Base-by-base conservation (phyloP, 2,113 vertebrate species). In the Pelecanus crispus region DNA sequence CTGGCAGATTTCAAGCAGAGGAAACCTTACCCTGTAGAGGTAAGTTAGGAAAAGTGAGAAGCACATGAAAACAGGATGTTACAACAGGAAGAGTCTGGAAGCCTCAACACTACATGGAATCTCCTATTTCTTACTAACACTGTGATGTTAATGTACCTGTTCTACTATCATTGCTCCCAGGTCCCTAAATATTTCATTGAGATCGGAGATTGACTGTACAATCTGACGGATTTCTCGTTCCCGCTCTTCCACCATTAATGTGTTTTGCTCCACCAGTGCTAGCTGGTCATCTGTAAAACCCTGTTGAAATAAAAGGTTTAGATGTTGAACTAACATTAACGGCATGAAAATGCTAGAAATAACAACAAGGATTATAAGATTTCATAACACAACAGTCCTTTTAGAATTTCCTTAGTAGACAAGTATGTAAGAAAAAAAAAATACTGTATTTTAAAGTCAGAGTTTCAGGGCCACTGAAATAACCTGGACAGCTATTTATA, bases 131-230 rank as follows among this genome's bases (percentile, higher is more conserved):
- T 55, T 40, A 21, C 52, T n/a, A 32, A 20, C 31, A n/a, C 56
- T 44, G 36, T 36, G 34, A 50, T 72, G 58, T 13, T 34, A 17
- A 77, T 63, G 44, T 90, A 99, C 99, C 99, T 99, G 99, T 91
- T 99, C 99, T 74, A 99, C 99, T 86, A 99, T 98, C 99, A 99
- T 99, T n/a, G 98, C 98, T 62, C 99, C 99, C 85, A 99, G 97
- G 91, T 99, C 99, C 80, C 99, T 96, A 90, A 99, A 99, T 92
- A 99, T 98, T 73, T 99, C 99, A 55, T 99, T 99, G 84, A 99
- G 99, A 97, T 99, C 99, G 0, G 99, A 99, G 96, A 99, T 99
- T 50, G 99, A 99, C 96, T 99, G 99, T 25, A 99, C 98, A n/a
- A 99, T 99, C 88, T 99, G 99, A n/a, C 99, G 98, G 73, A 99